These are phyloP conservation scores for Drosophila bifasciata DNA, from an alignment of 1,140 invertebrate genomes.

Conservation along the genomic window DNA sequence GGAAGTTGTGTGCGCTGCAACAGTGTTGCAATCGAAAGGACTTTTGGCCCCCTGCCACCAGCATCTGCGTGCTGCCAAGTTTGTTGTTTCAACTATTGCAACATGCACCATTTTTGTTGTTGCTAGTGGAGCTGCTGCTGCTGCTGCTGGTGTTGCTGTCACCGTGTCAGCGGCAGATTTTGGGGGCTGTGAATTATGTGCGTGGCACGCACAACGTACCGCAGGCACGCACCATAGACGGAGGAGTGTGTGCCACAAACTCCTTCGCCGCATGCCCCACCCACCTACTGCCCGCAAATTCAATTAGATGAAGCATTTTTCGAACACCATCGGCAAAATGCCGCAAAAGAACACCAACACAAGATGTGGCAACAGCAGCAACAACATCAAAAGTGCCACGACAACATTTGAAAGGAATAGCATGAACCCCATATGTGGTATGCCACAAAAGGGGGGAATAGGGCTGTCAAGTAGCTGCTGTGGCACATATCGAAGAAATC, in stretches of 20 bases:
- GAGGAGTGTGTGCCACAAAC: no score
- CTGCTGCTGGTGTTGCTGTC: slow-evolving; percentile 25
- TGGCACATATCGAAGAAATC: background rate
- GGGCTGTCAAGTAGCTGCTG: background rate
- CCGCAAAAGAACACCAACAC: background rate
- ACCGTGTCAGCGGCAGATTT: slow-evolving; percentile 62
- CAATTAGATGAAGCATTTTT: slow-evolving; percentile 41
- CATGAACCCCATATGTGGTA: slow-evolving; percentile 8
- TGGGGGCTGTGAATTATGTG: slow-evolving; percentile 64
- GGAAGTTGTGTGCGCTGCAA: slow-evolving; percentile 66
- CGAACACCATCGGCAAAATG: slow-evolving; percentile 28
- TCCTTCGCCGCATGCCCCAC: no score
- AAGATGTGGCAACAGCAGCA: slow-evolving; percentile 10
- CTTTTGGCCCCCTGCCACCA: slow-evolving; percentile 1
- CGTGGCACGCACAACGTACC: slow-evolving; percentile 62
- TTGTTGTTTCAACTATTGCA: slow-evolving; percentile 71
- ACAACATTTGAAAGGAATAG: slow-evolving; percentile 21
- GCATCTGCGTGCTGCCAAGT: slow-evolving; percentile 44
- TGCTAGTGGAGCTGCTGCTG: slow-evolving; percentile 15
- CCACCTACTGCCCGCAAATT: slow-evolving; percentile 27
- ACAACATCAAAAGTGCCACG: slow-evolving; percentile 7
- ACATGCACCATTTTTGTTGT: slow-evolving; percentile 53
- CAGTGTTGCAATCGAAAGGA: slow-evolving; percentile 59
- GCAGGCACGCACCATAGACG: slow-evolving; percentile 66
- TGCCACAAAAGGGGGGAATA: background rate